Base-by-base conservation (phyloP, 2,888 invertebrate genomes). In the Netelia fuscicornis region DNA sequence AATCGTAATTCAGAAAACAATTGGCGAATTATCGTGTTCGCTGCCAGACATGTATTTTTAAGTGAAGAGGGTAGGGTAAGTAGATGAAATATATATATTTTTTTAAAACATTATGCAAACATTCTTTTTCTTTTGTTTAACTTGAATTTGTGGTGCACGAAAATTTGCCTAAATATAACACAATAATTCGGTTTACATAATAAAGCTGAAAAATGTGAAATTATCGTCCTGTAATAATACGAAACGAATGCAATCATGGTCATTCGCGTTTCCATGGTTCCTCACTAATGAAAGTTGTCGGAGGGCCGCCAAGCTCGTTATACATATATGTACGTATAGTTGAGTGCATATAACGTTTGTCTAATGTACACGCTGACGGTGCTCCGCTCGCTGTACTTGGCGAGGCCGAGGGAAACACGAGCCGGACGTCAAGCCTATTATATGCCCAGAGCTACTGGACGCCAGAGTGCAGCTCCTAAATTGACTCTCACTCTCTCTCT, bases 361-460 rank as follows among this genome's bases (percentile, higher is more conserved):
- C 75, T 82, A 82, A 85, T 85, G 85, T 76, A 68, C 65, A 72
- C 25, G 67, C 71, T 48, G 62, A 65, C 23, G 67, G 70, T 75
- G 71, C 70, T 17, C 44, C 70, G 65, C 65, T 13, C 9, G 58
- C 13, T 80, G 75, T 79, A 79, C 76, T 82, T 76, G 75, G 82
- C 76, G 85, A 78, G 76, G 65, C 48, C 67, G 48, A 76, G 82
- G 58, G 85, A 82, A 85, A 85, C 85, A 85, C 82, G 75, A 85
- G 75, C 82, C 60, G 70, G 75, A 85, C 81, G 76, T 62, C 85
- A 76, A 85, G 85, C 60, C 85, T 85, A 75, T 85, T 85, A 85
- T 82, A 25, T 79, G 42, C 75, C 64, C 79, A 37, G 64, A 71
- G 58, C 75, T 70, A 64, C 65, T 20, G 52, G 62, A 58, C 75